These are phyloP conservation scores for Zophobas morio DNA, from an alignment of 1,140 invertebrate species.

Conservation along the genomic window DNA sequence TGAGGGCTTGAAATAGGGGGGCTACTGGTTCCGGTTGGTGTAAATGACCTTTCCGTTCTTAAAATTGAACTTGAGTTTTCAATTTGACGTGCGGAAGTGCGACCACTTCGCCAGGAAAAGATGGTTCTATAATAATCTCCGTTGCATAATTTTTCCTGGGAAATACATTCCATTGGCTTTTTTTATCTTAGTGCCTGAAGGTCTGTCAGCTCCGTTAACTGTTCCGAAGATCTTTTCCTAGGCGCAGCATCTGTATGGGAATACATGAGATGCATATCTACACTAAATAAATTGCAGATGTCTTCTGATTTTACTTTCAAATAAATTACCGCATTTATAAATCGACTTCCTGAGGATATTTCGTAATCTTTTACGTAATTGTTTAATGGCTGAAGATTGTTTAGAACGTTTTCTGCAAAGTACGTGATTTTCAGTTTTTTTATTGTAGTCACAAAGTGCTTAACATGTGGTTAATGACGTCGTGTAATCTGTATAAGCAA, in stretches of 20 bases:
- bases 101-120: background rate
- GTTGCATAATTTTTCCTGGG: background rate
- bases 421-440: background rate
- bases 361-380: slow-evolving; percentile 31
- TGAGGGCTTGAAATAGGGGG: slow-evolving; percentile 10
- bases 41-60: slow-evolving; percentile 24
- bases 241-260: slow-evolving; percentile 17
- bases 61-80: slow-evolving; percentile 14
- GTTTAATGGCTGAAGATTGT: background rate
- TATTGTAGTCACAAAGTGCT: no score
- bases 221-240: slow-evolving; percentile 18
- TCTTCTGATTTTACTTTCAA: slow-evolving; percentile 33
- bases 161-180: background rate
- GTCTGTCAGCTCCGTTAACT: background rate
- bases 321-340: slow-evolving; percentile 37
- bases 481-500: no score
- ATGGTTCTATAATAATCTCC: no score
- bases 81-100: background rate
- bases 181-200: slow-evolving; percentile 1
- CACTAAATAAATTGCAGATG: slow-evolving; percentile 41
- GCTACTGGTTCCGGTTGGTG: slow-evolving; percentile 20
- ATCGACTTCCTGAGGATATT: slow-evolving; percentile 42
- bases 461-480: no score
- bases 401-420: background rate
- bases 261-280: slow-evolving; percentile 30